These are phyloP conservation scores for Sanderia malayensis DNA, from an alignment of 30 jellyfish, hydroid and myxozoan genomes.

Conservation along the genomic window DNA sequence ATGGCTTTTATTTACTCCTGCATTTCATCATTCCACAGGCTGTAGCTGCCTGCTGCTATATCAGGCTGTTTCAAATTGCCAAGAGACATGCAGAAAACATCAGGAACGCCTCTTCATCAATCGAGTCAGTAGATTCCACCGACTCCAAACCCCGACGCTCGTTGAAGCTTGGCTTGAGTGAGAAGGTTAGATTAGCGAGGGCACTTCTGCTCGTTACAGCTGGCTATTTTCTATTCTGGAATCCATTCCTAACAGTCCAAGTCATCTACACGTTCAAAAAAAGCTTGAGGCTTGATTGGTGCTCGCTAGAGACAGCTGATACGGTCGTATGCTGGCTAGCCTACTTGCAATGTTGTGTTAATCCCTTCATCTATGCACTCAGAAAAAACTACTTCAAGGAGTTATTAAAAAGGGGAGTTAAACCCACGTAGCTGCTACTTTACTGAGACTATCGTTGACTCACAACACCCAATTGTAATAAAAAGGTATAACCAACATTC, in stretches of 20 bases:
- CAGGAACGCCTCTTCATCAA: slow-evolving; percentile 3
- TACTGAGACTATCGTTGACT: too few relatives aligned
- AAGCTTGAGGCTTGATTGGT: slow-evolving; percentile 3
- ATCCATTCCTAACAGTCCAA: background rate
- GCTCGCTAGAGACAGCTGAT: slow-evolving; percentile 38
- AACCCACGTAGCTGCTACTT: background rate
- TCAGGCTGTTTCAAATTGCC: slow-evolving; percentile 29
- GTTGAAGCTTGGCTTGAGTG: background rate
- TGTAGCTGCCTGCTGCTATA: slow-evolving; percentile 22
- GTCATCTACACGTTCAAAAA: slow-evolving; percentile 5
- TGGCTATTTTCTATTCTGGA: slow-evolving; percentile 12
- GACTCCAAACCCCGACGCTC: background rate
- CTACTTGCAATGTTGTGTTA: slow-evolving; percentile 49
- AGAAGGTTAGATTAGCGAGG: background rate
- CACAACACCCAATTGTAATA: too few relatives aligned
- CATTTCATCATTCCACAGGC: slow-evolving; percentile 35
- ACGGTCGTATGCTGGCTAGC: slow-evolving; percentile 46
- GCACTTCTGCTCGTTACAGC: background rate
- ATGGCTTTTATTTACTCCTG: slow-evolving; percentile 25
- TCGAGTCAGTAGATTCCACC: background rate
- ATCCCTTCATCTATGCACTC: slow-evolving; percentile 40
- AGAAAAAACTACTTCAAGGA: slow-evolving; percentile 18
- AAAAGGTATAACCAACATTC: too few relatives aligned
- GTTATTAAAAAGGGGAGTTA: slow-evolving; percentile 11
- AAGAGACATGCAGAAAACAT: slow-evolving; percentile 25